These are phyloP conservation scores for Oreortyx pictus DNA, from an alignment of 2,797 vertebrate species.

Conservation along the genomic window DNA sequence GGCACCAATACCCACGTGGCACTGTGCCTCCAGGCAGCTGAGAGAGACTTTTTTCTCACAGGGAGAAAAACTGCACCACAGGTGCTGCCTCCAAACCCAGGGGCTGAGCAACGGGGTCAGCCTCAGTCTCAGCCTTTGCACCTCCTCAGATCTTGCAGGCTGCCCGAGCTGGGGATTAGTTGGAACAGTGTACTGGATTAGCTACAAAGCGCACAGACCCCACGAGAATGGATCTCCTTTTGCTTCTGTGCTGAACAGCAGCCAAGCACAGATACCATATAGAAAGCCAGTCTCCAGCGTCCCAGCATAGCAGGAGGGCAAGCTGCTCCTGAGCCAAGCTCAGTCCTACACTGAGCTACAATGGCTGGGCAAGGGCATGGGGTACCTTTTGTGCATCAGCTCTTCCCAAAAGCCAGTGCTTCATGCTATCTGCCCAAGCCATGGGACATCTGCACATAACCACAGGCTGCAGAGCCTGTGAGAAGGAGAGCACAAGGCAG, in stretches of 20 bases:
- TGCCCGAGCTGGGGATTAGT: not conserved
- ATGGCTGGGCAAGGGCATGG: accelerated
- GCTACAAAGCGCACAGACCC: not conserved
- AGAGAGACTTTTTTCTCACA: not conserved
- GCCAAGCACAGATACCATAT: not conserved
- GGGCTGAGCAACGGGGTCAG: not conserved
- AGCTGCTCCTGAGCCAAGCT: not conserved
- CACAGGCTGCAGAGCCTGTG: not conserved
- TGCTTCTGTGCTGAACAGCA: not conserved
- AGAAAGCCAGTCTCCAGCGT: not conserved
- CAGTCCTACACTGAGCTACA: not conserved
- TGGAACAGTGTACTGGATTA: not conserved
- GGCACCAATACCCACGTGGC: not conserved
- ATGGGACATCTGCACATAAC: not conserved
- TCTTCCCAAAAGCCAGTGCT: not conserved
- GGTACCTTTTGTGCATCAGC: not conserved
- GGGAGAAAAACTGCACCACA: not conserved
- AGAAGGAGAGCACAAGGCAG: not conserved
- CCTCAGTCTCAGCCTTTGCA: not conserved
- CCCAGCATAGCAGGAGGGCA: not conserved
- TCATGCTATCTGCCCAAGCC: not conserved
- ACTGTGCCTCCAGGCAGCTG: not conserved
- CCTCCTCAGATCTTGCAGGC: not conserved
- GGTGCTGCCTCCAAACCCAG: not conserved
- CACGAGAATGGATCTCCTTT: not conserved